Evolutionary conservation across 2,888 invertebrate species (phyloP).

Genomic region (Dendrolimus pini): DNA sequence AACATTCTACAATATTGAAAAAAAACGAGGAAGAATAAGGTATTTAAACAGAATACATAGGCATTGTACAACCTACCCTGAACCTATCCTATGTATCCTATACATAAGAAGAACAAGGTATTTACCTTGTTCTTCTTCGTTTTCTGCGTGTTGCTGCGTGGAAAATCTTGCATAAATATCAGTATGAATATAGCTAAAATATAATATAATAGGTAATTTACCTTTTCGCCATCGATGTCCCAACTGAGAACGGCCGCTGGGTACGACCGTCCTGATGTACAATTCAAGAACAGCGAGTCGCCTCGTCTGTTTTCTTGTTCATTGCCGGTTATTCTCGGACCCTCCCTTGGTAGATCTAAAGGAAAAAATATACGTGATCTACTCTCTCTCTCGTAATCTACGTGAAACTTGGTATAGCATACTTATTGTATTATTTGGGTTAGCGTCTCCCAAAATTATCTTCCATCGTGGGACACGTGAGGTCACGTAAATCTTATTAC

Average conservation of each 20-base stretch:
- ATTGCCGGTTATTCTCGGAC: slow-evolving; percentile 84
- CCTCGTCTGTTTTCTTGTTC: slow-evolving; percentile 84
- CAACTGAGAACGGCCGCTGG: slow-evolving; percentile 85
- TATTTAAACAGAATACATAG: too few species aligned
- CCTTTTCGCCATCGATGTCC: slow-evolving; percentile 88
- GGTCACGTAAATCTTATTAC: not conserved
- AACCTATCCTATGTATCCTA: too few species aligned
- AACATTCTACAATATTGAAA: too few species aligned
- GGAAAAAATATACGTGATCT: slow-evolving; percentile 12
- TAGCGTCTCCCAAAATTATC: not conserved
- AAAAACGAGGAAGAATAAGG: too few species aligned
- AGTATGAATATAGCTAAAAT: not conserved
- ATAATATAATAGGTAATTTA: slow-evolving; percentile 34
- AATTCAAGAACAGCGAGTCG: slow-evolving; percentile 84
- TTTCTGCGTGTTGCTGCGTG: too few species aligned
- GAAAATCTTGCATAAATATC: too few species aligned
- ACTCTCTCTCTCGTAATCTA: too few species aligned
- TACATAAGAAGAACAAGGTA: too few species aligned
- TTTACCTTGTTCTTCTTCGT: too few species aligned
- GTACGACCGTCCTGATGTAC: slow-evolving; percentile 85
- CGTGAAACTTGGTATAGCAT: not conserved
- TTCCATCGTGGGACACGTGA: not conserved
- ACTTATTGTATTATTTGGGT: not conserved
- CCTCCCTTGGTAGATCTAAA: slow-evolving; percentile 82
- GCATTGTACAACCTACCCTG: too few species aligned